Evolutionary conservation across 1,140 invertebrate species (phyloP).

Genomic region (Gryon sp.): DNA sequence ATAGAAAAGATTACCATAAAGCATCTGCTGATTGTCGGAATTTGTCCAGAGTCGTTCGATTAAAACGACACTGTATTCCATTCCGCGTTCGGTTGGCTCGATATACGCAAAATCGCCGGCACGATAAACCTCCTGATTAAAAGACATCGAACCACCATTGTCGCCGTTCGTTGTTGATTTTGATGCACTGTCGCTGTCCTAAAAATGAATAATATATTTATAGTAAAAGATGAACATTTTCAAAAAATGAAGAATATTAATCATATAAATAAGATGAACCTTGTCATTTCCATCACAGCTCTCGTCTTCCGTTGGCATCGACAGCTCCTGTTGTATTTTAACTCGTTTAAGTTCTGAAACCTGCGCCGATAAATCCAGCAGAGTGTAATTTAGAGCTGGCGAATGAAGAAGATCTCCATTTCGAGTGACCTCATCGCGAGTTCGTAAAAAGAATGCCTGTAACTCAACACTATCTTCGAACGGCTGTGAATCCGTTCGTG

Average conservation of each 20-base stretch:
- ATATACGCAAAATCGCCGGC: constrained; percentile 96
- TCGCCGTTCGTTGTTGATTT: constrained; percentile 69
- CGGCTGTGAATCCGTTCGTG: constrained; percentile 94
- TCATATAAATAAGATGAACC: constrained; percentile 53
- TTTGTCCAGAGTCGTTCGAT: constrained; percentile 94
- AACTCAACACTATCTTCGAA: constrained; percentile 97
- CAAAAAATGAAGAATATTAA: background rate
- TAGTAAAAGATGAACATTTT: background rate
- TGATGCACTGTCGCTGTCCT: constrained; percentile 69
- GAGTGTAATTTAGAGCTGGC: constrained; percentile 90
- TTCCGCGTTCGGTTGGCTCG: constrained; percentile 87
- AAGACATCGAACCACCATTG: constrained; percentile 81
- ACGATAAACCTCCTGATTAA: constrained; percentile 86
- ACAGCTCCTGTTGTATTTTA: constrained; percentile 87
- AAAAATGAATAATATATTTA: constrained; percentile 6
- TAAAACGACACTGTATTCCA: constrained; percentile 91
- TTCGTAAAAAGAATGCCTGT: constrained; percentile 94
- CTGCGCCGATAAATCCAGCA: constrained; percentile 85
- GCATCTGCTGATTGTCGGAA: constrained; percentile 89
- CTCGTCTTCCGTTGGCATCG: constrained; percentile 86
- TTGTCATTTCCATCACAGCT: constrained; percentile 81
- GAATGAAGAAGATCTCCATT: constrained; percentile 90
- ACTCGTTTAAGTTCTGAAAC: constrained; percentile 88
- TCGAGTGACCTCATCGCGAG: constrained; percentile 86
- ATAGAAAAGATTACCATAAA: constrained; percentile 88